phyloP scores from a whole-genome alignment of 1,140 invertebrate genomes.

The Trichomalopsis sarcophagae region DNA sequence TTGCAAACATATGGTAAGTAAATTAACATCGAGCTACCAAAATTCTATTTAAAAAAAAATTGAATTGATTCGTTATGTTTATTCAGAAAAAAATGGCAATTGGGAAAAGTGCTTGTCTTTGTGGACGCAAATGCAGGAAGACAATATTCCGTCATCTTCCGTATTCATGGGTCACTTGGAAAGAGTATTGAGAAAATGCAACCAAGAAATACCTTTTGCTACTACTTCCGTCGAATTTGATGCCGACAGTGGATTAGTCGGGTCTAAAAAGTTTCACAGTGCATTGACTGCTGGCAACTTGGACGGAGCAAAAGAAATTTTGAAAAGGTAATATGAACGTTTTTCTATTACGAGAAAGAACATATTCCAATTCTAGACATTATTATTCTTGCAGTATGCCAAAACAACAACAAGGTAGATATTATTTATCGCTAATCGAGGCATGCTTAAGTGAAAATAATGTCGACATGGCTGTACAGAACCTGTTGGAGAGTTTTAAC shows the following conservation, averaged over 20 bases:
- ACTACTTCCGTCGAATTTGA: not conserved
- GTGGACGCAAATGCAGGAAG: constrained; percentile 89
- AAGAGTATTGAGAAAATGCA: constrained; percentile 79
- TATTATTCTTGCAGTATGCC: too few species aligned
- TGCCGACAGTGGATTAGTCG: not conserved
- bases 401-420: too few species aligned
- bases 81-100: constrained; percentile 79
- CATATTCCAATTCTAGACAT: not conserved
- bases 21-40: not conserved
- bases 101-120: constrained; percentile 83
- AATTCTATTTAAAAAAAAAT: constrained; percentile 18
- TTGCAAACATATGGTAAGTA: constrained; percentile 34
- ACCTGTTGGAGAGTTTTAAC: not conserved
- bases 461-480: not conserved
- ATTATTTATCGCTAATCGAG: not conserved
- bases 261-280: not conserved
- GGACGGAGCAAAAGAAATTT: constrained; percentile 5
- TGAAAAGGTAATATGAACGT: constrained; percentile 51
- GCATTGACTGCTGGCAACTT: not conserved
- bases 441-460: not conserved
- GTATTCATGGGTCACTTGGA: constrained; percentile 81
- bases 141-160: constrained; percentile 82
- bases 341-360: not conserved
- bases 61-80: constrained; percentile 33
- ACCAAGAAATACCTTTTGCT: constrained; percentile 77